These are phyloP conservation scores for Nannobrachium achirus DNA, from an alignment of 2,113 vertebrate species.

Conservation along the genomic window DNA sequence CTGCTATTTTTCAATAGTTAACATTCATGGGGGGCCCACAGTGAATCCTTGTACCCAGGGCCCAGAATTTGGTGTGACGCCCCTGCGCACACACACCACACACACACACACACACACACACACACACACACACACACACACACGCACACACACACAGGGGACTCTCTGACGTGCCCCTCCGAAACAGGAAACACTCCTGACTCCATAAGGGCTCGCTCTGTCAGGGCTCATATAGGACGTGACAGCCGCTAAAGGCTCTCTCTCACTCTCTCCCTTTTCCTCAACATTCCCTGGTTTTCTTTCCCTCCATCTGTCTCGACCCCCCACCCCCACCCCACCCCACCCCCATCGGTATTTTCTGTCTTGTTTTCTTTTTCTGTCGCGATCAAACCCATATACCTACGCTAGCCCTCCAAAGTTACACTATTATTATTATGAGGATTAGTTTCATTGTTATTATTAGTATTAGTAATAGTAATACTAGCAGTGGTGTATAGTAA, in stretches of 20 bases:
- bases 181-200: conserved; percentile 74
- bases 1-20: too few species aligned
- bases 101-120: conserved; percentile 1
- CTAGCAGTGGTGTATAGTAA: too few species aligned
- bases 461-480: too few species aligned
- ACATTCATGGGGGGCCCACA: too few species aligned
- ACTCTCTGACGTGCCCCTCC: conserved; percentile 63
- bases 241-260: conserved; percentile 58
- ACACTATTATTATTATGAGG: conserved; percentile 7
- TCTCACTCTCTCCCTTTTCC: conserved; percentile 41
- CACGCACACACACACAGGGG: conserved; percentile 34
- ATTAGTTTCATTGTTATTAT: too few species aligned
- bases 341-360: background rate
- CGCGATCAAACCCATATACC: conserved; percentile 23
- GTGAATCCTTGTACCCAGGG: too few species aligned
- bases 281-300: conserved; percentile 25
- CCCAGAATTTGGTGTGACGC: too few species aligned
- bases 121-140: conserved; percentile 17
- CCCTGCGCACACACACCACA: too few species aligned
- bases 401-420: conserved; percentile 32
- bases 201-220: conserved; percentile 69
- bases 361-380: conserved; percentile 4
- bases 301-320: conserved; percentile 32
- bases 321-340: conserved; percentile 15
- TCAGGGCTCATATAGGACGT: conserved; percentile 68